Conservation (phyloP, 2,113 vertebrate species). For the Tauraco erythrolophus region DNA sequence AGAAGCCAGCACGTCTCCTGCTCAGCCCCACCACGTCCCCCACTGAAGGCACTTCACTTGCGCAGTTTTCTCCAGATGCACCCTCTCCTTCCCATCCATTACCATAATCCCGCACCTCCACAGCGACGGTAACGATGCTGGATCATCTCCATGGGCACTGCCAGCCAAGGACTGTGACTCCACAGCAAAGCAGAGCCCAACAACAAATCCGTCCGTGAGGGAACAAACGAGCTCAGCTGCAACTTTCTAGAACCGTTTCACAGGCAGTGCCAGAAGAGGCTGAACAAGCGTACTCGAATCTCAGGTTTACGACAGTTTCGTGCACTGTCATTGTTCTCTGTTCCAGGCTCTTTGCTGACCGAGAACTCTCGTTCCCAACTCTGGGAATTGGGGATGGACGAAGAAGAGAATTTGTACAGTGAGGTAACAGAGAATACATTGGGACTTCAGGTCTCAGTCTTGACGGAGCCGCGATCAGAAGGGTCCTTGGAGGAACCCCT, state of each 20-base stretch:
- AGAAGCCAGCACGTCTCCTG: not conserved
- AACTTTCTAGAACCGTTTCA: not conserved
- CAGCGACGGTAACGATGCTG: not conserved
- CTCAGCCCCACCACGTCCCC: not conserved
- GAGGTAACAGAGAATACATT: not conserved
- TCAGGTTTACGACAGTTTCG: not conserved
- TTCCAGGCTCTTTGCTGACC: not conserved
- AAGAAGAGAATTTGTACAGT: not conserved
- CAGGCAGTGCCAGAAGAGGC: not conserved
- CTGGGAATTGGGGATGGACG: not conserved
- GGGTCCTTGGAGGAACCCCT: not conserved
- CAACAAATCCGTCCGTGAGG: not conserved
- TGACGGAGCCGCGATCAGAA: not conserved
- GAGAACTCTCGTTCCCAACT: not conserved
- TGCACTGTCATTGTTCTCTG: not conserved
- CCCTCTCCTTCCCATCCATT: not conserved
- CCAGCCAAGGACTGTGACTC: not conserved
- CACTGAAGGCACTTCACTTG: not conserved
- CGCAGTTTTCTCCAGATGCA: not conserved
- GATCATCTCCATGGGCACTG: not conserved
- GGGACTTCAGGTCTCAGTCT: not conserved
- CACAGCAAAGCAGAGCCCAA: not conserved
- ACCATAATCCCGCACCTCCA: not conserved
- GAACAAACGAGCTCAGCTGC: not conserved
- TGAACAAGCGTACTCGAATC: not conserved